These are phyloP conservation scores for Fregata magnificens DNA, from an alignment of 2,113 vertebrate genomes.

Conservation along the genomic window DNA sequence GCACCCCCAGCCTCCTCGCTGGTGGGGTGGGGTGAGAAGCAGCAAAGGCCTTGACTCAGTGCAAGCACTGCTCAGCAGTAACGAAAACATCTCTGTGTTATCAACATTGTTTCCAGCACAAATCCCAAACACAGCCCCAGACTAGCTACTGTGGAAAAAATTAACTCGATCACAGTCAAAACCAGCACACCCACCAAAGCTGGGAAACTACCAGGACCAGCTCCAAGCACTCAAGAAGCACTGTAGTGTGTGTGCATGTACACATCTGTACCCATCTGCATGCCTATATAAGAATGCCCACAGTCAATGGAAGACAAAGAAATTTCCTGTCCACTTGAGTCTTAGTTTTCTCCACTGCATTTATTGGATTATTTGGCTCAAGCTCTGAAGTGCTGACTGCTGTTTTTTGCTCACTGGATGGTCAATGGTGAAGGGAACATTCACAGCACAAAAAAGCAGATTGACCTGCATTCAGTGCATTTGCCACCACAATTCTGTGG, in stretches of 20 bases:
- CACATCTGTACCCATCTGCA: background rate
- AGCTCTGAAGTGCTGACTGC: background rate
- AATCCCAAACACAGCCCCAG: too few relatives aligned
- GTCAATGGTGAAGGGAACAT: background rate
- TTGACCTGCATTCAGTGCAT: background rate
- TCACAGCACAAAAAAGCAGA: background rate
- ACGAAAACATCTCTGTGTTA: too few relatives aligned
- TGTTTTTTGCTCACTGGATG: background rate
- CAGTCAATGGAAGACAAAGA: background rate
- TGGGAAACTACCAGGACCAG: background rate
- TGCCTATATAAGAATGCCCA: background rate
- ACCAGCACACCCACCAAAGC: background rate
- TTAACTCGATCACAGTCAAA: too few relatives aligned
- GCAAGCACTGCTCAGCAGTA: too few relatives aligned
- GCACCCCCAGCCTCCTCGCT: too few relatives aligned
- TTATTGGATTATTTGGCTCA: background rate
- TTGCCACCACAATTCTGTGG: background rate
- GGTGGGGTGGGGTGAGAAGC: too few relatives aligned
- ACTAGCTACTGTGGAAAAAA: too few relatives aligned
- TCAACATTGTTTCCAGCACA: too few relatives aligned
- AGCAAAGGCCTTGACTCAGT: too few relatives aligned
- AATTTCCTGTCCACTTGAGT: background rate
- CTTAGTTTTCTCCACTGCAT: background rate
- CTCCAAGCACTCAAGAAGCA: background rate
- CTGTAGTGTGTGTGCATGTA: accelerated